Evolutionary conservation across 2,113 vertebrate genomes (phyloP), one percentile per base, ranked within the genome.

Genomic region (Anarhynchus alexandrinus): DNA sequence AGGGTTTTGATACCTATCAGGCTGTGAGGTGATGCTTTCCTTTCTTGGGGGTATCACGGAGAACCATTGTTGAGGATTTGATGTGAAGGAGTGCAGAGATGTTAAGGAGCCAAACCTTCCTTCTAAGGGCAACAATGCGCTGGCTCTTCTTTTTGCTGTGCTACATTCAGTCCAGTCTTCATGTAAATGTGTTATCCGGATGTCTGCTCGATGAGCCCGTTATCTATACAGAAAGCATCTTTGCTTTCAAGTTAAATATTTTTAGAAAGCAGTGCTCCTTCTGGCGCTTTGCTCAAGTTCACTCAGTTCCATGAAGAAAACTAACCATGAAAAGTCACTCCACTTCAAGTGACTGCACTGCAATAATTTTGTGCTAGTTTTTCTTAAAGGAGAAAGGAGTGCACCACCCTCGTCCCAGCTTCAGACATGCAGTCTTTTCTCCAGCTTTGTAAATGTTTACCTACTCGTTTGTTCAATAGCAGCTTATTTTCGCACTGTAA

Each of bases 221-320:
- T 90, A 51, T 78, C 77, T 94, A n/a, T 58, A 88, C 94, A 79
- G 74, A 36, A 67, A 94, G 76, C 92, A 70, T 96, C 86, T 96
- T 95, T 93, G 87, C 87, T 86, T 94, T 97, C 94, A 90, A 89
- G 81, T 91, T 57, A 64, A 93, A 96, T 96, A 83, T 95, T 95
- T 96, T 89, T 92, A 93, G 83, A 52, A 82, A 65, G 79, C 77
- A 45, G 9, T n/a, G 47, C 59, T 81, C 78, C 97, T 97, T 87
- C 95, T 86, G 94, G 96, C 94, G 1, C 52, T 95, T 95, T 83
- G 57, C 82, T 95, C 93, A 88, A 92, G 90, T 96, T 96, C 92
- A 47, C 65, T 93, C 61, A 69, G 71, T 83, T 88, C 72, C 82
- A 11, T 81, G 92, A 93, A 91, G 92, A 94, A 96, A 96, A 97